Evolutionary conservation across 2,888 invertebrate species (phyloP).

Genomic region (Sinhomidia bicolor): DNA sequence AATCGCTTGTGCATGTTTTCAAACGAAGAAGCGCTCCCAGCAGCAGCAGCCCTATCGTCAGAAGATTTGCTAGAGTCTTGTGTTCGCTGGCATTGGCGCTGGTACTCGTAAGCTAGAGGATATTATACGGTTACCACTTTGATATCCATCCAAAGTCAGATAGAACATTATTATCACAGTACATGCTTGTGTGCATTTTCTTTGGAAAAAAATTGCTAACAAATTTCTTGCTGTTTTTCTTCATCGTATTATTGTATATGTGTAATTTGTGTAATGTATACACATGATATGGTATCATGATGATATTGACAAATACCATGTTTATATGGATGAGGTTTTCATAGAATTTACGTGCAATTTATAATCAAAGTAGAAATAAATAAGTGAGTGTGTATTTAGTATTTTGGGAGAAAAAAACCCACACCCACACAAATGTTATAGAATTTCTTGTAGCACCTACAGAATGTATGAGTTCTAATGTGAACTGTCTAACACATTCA

Average conservation of each 20-base stretch:
- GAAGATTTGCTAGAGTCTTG: neutral
- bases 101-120: neutral
- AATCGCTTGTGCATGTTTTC: slow-evolving; percentile 8
- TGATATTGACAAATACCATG: neutral
- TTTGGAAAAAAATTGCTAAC: neutral
- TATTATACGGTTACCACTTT: neutral
- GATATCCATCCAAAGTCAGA: neutral
- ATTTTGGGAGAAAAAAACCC: no score
- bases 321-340: neutral
- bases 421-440: no score
- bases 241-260: no score
- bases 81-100: neutral
- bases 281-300: neutral
- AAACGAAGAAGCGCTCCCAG: slow-evolving; percentile 19
- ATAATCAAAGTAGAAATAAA: no score
- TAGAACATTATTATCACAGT: neutral
- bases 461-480: no score
- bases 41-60: neutral
- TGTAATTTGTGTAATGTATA: no score
- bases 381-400: no score
- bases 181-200: neutral
- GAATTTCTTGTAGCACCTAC: no score
- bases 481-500: neutral
- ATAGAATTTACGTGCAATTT: neutral
- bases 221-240: neutral